Conservation (phyloP, 2,113 vertebrate genomes). For the Urocolius indicus region DNA sequence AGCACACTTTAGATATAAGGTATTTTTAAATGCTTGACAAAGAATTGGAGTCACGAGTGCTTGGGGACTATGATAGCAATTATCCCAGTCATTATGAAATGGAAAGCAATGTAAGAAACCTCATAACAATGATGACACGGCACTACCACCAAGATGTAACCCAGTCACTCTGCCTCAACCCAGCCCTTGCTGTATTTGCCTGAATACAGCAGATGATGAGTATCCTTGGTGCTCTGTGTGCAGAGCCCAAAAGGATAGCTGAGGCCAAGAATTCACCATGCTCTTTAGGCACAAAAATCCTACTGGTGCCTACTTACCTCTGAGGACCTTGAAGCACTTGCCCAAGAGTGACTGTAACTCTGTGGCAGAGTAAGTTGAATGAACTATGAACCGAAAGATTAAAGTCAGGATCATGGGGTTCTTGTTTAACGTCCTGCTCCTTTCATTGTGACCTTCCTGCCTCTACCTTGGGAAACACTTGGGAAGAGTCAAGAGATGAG, state of each 20-base stretch:
- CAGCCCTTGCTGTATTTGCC: fast-evolving
- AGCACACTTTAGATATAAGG: neutral
- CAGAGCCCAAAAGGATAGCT: neutral
- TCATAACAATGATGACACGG: fast-evolving
- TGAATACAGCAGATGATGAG: neutral
- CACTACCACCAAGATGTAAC: neutral
- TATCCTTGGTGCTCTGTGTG: neutral
- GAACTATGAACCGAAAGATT: neutral
- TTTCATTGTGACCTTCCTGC: neutral
- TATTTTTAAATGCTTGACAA: neutral
- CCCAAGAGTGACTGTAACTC: neutral
- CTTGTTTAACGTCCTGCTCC: neutral
- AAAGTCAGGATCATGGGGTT: neutral
- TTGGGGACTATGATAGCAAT: neutral
- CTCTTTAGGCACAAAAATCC: neutral
- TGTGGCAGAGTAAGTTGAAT: neutral
- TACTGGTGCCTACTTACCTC: neutral
- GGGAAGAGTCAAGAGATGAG: neutral
- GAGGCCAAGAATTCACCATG: fast-evolving
- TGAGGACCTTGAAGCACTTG: neutral
- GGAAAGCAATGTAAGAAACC: neutral
- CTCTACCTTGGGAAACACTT: neutral
- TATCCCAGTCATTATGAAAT: neutral
- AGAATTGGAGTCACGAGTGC: neutral
- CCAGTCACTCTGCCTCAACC: neutral